Conservation (phyloP, 2,888 invertebrate genomes). For the Polyommatus iphigenia region DNA sequence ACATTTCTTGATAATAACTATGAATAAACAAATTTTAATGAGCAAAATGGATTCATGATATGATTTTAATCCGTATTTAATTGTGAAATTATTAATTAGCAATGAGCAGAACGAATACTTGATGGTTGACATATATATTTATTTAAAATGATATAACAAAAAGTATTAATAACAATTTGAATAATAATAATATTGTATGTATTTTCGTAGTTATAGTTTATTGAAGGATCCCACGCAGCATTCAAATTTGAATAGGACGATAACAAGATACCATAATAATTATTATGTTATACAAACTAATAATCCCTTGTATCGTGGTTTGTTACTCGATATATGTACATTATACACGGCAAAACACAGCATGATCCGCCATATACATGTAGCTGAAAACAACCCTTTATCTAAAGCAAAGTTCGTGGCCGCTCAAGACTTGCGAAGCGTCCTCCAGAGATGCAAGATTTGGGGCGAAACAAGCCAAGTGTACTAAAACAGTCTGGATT, state of each 20-base stretch:
- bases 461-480: conserved; percentile 20
- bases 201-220: too few relatives aligned
- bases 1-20: conserved; percentile 2
- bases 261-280: background rate
- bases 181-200: background rate
- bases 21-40: conserved; percentile 28
- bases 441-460: conserved; percentile 14
- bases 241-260: background rate
- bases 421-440: conserved; percentile 5
- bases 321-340: background rate
- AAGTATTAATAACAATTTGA: background rate
- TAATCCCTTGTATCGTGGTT: background rate
- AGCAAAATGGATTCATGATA: background rate
- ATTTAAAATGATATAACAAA: background rate
- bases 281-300: background rate
- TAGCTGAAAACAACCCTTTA: conserved; percentile 17
- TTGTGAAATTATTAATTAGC: background rate
- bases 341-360: background rate
- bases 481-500: conserved; percentile 17
- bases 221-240: background rate
- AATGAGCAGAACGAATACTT: background rate
- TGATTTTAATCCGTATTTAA: conserved; percentile 20
- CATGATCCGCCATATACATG: background rate
- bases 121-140: background rate
- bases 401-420: conserved; percentile 7